These are phyloP conservation scores for Mareca penelope DNA, from an alignment of 2,797 vertebrate species.

Conservation along the genomic window DNA sequence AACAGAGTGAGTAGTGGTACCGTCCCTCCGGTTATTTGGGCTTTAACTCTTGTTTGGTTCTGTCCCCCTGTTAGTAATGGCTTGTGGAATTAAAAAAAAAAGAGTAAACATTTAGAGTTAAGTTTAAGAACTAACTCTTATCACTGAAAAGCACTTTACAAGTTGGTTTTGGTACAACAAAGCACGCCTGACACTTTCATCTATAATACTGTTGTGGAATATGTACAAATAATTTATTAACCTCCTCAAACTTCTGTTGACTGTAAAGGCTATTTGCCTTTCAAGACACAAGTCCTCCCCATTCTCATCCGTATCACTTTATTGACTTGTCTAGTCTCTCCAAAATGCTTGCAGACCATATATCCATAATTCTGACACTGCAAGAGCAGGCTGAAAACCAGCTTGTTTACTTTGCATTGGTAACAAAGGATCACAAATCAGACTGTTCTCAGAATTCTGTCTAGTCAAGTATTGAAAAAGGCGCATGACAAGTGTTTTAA, in stretches of 20 bases:
- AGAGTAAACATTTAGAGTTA: not conserved
- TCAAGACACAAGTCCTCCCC: not conserved
- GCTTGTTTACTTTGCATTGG: fast-evolving
- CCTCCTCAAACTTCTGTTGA: not conserved
- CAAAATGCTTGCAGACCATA: not conserved
- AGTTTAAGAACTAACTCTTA: not conserved
- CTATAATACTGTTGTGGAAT: not conserved
- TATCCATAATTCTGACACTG: not conserved
- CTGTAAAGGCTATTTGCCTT: not conserved
- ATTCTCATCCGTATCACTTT: not conserved
- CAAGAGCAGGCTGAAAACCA: not conserved
- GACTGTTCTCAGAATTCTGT: not conserved
- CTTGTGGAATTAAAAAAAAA: not conserved
- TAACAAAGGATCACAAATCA: not conserved
- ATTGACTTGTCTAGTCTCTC: not conserved
- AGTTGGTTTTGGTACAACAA: not conserved
- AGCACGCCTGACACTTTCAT: not conserved
- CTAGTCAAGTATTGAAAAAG: not conserved
- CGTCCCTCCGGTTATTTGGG: not conserved
- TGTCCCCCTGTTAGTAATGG: not conserved
- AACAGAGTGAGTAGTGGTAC: not conserved
- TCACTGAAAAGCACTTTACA: not conserved
- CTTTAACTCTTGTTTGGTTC: not conserved
- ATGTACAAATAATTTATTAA: not conserved
- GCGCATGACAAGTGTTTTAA: not conserved